Base-by-base conservation (phyloP, 2,888 invertebrate genomes). In the Rotaria magnacalcarata region DNA sequence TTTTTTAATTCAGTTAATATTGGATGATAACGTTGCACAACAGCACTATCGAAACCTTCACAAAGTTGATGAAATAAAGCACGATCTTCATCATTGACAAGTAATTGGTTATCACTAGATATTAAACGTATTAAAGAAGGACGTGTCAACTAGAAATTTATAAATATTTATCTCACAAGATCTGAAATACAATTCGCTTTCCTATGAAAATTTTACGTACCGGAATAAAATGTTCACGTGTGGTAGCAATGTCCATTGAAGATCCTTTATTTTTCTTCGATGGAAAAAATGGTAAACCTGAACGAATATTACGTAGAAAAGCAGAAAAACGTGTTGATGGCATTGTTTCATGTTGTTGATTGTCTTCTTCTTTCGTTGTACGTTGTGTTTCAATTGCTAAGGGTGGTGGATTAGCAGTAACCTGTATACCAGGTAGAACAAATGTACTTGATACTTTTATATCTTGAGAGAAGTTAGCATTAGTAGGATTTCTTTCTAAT, bases 1-100 rank as follows among this genome's bases (percentile, higher is more conserved):
- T 86, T 86, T 90, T 91, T 88, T 4, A 89, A 88, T 84, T 91
- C 90, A 87, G 89, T 89, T 41, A 90, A 88, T 41, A 90, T 88
- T n/a, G 89, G 89, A 87, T 90, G 89, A 87, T 91, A 90, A 87
- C 89, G 89, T 87, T 89, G 90, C 52, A 89, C 89, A 27, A 90
- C 89, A 27, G 89, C 90, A 85, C 89, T 89, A 87, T 90, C 90
- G 34, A 91, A 87, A 24, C 89, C 88, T 41, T 89, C 80, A 21
- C 90, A 89, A 88, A 91, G 90, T 67, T 89, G 88, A 60, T 90
- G 89, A 89, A 89, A 90, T 43, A 80, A 21, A 47, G 24, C n/a
- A 47, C 80, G 80, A 34, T 67, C 34, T 24, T 80, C 80, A 80
- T 80, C 16, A 5, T n/a, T 47, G 14, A 10, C 80, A 14, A 80